Conservation (phyloP, 2,113 vertebrate species). For the Prunella fulvescens region DNA sequence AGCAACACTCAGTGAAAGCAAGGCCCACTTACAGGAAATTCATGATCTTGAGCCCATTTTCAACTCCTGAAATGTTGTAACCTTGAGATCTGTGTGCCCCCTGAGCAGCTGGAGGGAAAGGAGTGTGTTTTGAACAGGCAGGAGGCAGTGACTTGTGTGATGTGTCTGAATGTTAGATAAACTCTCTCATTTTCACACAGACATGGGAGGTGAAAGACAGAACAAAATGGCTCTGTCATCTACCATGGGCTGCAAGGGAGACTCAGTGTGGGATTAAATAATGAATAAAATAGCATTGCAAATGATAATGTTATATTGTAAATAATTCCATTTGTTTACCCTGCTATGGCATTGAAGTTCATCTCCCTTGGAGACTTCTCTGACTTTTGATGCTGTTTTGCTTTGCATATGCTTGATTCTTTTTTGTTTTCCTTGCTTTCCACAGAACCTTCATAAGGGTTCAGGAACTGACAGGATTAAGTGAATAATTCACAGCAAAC, state of each 20-base stretch:
- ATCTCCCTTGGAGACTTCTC: constrained; percentile 37
- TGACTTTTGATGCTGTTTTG: constrained; percentile 55
- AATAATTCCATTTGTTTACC: constrained; percentile 64
- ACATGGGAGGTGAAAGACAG: neutral
- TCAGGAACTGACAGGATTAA: neutral
- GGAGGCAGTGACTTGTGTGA: neutral
- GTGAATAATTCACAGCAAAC: constrained; percentile 28
- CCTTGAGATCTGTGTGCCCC: neutral
- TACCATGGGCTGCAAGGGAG: neutral
- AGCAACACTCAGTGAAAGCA: neutral
- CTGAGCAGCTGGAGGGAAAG: neutral
- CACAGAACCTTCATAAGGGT: neutral
- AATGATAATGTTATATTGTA: constrained; percentile 34
- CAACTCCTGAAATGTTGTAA: neutral
- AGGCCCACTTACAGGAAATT: neutral
- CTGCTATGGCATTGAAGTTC: constrained; percentile 33
- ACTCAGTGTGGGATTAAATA: constrained; percentile 32
- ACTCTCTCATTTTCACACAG: neutral
- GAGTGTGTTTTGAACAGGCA: neutral
- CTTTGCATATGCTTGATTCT: constrained; percentile 10
- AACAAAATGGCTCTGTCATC: neutral
- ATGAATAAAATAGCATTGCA: constrained; percentile 52
- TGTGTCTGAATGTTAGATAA: neutral
- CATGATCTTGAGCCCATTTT: neutral
- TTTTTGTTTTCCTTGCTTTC: neutral